Percentiles rank a stretch among this genome's conserved stretches.
Conservation (phyloP, 1,140 invertebrate genomes). For the Bradysia coprophila region DNA sequence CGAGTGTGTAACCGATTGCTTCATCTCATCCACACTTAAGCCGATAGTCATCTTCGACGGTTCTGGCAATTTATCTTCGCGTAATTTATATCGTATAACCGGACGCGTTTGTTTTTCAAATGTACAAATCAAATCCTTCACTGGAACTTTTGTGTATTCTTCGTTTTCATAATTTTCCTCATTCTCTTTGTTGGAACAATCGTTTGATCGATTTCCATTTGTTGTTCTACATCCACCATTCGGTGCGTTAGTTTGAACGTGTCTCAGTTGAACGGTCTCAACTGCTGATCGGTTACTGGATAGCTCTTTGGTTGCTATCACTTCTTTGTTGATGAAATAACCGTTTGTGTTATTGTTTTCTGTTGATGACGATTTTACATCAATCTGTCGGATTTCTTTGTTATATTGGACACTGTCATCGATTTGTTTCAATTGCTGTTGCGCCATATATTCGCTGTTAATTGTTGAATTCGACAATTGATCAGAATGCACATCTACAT, state of each 20-base stretch:
- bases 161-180: neutral
- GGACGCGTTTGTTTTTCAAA: slow-evolving; percentile 40
- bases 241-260: neutral
- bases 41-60: too few species aligned
- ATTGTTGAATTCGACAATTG: too few species aligned
- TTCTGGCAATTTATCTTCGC: neutral
- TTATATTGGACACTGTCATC: neutral
- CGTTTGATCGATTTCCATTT: neutral
- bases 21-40: too few species aligned
- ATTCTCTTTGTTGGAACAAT: neutral
- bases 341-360: too few species aligned
- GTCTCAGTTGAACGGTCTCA: neutral
- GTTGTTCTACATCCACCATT: neutral
- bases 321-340: too few species aligned
- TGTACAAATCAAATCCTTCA: slow-evolving; percentile 39
- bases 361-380: neutral
- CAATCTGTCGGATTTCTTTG: too few species aligned
- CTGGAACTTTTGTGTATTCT: slow-evolving; percentile 35
- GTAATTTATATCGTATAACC: slow-evolving; percentile 28
- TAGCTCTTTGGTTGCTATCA: too few species aligned
- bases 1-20: too few species aligned
- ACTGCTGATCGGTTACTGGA: too few species aligned
- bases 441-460: too few species aligned
- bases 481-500: too few species aligned
- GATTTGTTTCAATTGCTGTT: too few species aligned